Evolutionary conservation across 2,113 vertebrate genomes (phyloP), one percentile per base, ranked within the genome.

Genomic region (Ovis canadensis): DNA sequence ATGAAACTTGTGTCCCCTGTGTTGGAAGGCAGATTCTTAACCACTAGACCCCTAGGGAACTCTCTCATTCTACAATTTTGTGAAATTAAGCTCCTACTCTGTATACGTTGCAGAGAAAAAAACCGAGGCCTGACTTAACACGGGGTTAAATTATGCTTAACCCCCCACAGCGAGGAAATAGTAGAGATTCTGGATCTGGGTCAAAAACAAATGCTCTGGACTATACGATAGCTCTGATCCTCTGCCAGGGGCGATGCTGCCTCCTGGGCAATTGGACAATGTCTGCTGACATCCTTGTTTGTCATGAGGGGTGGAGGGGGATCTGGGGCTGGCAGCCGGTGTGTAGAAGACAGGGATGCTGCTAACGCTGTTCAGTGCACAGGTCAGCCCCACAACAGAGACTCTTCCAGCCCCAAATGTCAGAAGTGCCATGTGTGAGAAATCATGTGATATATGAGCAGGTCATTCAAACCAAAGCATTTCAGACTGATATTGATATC

Each of bases 361-460:
- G 48, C n/a, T 64, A 2, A 15, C 10, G 4, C 9, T 10, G 85
- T 4, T 15, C 23, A 11, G 3, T 2, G 36, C 36, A 21, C 3
- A 50, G 8, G 25, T 15, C 27, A 31, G 27, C 52, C 21, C 15
- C 2, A 13, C 6, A 3, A n/a, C 29, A 52, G 40, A 85, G 67
- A 45, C 17, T 27, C 21, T 43, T 36, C 78, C 23, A 77, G 81
- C 40, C 31, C 6, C 16, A 54, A 27, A 31, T 36, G 31, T 90
- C 40, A 8, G 12, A 80, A 54, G 33, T 21, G 48, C 55, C 40
- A 15, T 3, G 1, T 71, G 48, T 48, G 77, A 80, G 82, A 80
- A 33, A 62, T 43, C 9, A 1, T 83, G 33, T 17, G 77, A 12
- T 14, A 0, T 6, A 15, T 0, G 19, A 52, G n/a, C 52, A 95